phyloP scores from a whole-genome alignment of 2,888 invertebrate genomes.

The Ophion costatus region DNA sequence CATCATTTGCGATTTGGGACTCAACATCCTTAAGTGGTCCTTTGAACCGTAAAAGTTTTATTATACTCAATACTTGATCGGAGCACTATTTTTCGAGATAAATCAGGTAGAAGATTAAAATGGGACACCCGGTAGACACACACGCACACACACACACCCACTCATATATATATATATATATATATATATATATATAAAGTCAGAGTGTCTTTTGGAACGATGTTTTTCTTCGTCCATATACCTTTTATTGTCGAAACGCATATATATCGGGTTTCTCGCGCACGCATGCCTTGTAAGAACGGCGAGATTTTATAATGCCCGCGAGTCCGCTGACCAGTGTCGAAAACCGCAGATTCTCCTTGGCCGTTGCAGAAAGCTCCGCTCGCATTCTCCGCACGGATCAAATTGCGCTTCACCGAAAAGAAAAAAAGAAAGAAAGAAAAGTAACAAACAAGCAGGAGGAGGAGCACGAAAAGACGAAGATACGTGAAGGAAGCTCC shows the following conservation, averaged over 20 bases:
- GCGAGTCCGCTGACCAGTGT: slow-evolving; percentile 43
- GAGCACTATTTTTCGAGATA: no score
- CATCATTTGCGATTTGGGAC: no score
- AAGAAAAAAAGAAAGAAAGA: slow-evolving; percentile 16
- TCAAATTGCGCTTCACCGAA: slow-evolving; percentile 58
- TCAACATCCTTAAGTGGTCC: no score
- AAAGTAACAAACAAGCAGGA: slow-evolving; percentile 6
- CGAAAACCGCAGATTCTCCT: slow-evolving; percentile 64
- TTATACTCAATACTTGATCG: no score
- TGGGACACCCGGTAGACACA: no score
- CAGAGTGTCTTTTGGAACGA: slow-evolving; percentile 8
- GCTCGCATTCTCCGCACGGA: slow-evolving; percentile 59
- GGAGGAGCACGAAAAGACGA: slow-evolving; percentile 20
- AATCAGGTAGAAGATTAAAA: no score
- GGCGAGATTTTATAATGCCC: slow-evolving; percentile 34
- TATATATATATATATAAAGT: not conserved
- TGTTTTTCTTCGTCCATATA: slow-evolving; percentile 30
- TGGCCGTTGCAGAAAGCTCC: slow-evolving; percentile 43
- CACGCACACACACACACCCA: no score
- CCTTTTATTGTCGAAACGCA: slow-evolving; percentile 39
- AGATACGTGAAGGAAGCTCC: slow-evolving; percentile 16
- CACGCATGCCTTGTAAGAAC: slow-evolving; percentile 2
- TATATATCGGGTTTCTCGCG: slow-evolving; percentile 55
- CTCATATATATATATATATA: not conserved
- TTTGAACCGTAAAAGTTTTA: no score